phyloP scores from a whole-genome alignment of 2,888 invertebrate genomes.

The Oxytorus armatus region DNA sequence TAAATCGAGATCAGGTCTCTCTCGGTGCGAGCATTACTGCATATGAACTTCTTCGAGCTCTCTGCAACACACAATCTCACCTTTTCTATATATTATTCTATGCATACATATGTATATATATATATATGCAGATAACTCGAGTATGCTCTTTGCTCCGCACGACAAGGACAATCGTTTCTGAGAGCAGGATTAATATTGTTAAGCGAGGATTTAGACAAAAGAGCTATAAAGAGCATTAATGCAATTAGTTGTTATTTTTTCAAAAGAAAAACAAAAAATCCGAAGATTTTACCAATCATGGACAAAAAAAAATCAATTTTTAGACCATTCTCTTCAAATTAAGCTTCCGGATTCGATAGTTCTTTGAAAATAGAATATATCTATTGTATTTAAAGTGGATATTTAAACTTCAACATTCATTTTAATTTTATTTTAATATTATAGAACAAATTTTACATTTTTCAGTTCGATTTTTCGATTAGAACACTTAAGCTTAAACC shows the following conservation, averaged over 20 bases:
- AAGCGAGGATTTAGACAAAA: neutral
- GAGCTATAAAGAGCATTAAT: neutral
- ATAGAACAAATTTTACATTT: too few relatives aligned
- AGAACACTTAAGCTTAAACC: too few relatives aligned
- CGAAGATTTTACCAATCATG: too few relatives aligned
- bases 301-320: too few relatives aligned
- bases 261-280: neutral
- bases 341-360: too few relatives aligned
- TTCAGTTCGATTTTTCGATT: too few relatives aligned
- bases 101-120: slow-evolving; percentile 8
- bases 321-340: too few relatives aligned
- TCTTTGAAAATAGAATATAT: too few relatives aligned
- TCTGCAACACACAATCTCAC: slow-evolving; percentile 49
- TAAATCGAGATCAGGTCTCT: slow-evolving; percentile 68
- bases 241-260: neutral
- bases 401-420: too few relatives aligned
- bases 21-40: slow-evolving; percentile 28
- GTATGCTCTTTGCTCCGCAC: slow-evolving; percentile 59
- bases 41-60: slow-evolving; percentile 34
- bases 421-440: too few relatives aligned
- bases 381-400: too few relatives aligned
- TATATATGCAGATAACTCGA: slow-evolving; percentile 10
- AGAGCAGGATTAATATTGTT: slow-evolving; percentile 52
- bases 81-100: slow-evolving; percentile 33
- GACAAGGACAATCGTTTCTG: slow-evolving; percentile 63